Evolutionary conservation across 2,113 vertebrate species (phyloP).

Genomic region (Noctilio leporinus): DNA sequence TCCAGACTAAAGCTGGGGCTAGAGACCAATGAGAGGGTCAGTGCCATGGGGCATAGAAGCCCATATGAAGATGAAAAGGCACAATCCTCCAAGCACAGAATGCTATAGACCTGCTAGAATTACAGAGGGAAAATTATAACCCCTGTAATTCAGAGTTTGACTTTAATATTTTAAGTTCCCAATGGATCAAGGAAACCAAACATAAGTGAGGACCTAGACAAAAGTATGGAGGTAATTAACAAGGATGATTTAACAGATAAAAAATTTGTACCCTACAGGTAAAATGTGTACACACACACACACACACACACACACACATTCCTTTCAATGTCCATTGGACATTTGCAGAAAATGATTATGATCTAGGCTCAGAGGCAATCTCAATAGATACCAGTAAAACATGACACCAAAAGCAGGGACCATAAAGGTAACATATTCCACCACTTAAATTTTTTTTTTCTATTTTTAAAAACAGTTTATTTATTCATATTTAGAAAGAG

Average conservation of each 20-base stretch:
- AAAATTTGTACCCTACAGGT: neutral
- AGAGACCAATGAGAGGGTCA: neutral
- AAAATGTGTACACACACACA: neutral
- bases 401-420: neutral
- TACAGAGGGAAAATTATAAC: neutral
- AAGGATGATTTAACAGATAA: neutral
- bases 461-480: too few species aligned
- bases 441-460: neutral
- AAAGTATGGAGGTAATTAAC: neutral
- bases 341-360: neutral
- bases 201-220: neutral
- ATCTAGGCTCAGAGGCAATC: neutral
- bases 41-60: accelerated
- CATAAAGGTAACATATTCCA: neutral
- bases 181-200: neutral
- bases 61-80: neutral
- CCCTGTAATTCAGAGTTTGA: neutral
- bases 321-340: neutral
- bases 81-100: neutral
- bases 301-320: neutral
- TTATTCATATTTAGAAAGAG: too few species aligned
- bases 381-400: neutral
- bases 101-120: neutral
- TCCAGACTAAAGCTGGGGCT: neutral
- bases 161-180: neutral